Evolutionary conservation across 2,888 invertebrate species (phyloP).

Genomic region (Odontothrips loti): DNA sequence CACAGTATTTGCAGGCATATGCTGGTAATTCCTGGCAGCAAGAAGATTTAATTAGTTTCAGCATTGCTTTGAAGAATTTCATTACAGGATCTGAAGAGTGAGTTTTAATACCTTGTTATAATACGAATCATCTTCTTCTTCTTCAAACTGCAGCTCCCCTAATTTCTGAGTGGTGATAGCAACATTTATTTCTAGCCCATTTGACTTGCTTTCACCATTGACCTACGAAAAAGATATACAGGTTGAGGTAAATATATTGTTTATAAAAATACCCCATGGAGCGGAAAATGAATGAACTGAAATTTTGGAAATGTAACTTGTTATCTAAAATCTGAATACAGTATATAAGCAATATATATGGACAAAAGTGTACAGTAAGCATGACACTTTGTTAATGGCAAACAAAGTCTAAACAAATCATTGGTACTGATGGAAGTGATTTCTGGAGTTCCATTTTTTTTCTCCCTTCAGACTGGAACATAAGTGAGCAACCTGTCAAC

Average conservation of each 20-base stretch:
- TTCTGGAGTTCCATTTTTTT: too few relatives aligned
- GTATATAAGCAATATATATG: too few relatives aligned
- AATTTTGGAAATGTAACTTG: too few relatives aligned
- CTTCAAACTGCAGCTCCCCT: conserved; percentile 89
- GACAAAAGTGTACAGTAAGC: too few relatives aligned
- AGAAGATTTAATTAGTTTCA: conserved; percentile 30
- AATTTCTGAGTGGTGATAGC: conserved; percentile 67
- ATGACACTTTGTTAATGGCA: too few relatives aligned
- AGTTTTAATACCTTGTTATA: conserved; percentile 58
- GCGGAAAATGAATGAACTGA: too few relatives aligned
- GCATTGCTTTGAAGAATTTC: conserved; percentile 2
- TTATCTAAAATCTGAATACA: too few relatives aligned
- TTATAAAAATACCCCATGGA: conserved; percentile 3
- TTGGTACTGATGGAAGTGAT: too few relatives aligned
- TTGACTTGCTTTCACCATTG: conserved; percentile 47
- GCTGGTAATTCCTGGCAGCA: conserved; percentile 75
- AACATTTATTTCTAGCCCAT: conserved; percentile 56
- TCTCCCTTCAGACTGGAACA: too few relatives aligned
- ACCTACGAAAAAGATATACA: conserved; percentile 37
- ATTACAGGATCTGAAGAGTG: background rate
- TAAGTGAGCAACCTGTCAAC: too few relatives aligned
- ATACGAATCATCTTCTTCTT: conserved; percentile 87
- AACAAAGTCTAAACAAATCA: too few relatives aligned
- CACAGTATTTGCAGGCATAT: conserved; percentile 98
- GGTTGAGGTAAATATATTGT: background rate